These are phyloP conservation scores for Coregonus ussuriensis DNA, from an alignment of 2,797 vertebrate species.

Conservation along the genomic window DNA sequence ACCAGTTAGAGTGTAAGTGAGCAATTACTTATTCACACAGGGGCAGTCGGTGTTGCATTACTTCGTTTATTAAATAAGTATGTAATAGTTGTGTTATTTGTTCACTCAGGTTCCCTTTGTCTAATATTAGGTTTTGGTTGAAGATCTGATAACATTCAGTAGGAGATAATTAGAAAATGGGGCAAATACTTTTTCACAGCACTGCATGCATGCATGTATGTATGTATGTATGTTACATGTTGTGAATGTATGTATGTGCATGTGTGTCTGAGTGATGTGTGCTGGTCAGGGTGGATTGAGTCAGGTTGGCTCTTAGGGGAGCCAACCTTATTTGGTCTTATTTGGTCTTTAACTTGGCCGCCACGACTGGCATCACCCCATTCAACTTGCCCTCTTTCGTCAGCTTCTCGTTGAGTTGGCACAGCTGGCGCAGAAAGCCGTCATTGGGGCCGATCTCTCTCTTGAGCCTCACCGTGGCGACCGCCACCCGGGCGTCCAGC, in stretches of 20 bases:
- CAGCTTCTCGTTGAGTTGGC: constrained; percentile 89
- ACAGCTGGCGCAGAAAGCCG: constrained; percentile 92
- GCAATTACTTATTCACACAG: too few species aligned
- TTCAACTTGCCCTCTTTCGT: constrained; percentile 81
- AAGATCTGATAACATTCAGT: too few species aligned
- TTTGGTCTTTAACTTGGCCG: constrained; percentile 81
- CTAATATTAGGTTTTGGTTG: too few species aligned
- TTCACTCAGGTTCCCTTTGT: too few species aligned
- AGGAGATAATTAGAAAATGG: background rate
- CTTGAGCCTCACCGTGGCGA: constrained; percentile 85
- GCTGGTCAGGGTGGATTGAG: constrained; percentile 59
- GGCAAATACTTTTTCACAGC: too few species aligned
- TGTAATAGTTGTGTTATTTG: too few species aligned
- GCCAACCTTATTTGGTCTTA: constrained; percentile 40
- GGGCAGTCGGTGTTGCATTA: too few species aligned
- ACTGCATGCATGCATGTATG: too few species aligned
- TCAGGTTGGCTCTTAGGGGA: background rate
- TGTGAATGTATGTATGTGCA: constrained; percentile 24
- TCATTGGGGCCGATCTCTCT: constrained; percentile 96
- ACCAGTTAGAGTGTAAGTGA: too few species aligned
- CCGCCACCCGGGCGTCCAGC: constrained; percentile 85
- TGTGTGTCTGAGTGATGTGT: constrained; percentile 27
- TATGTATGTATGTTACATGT: background rate
- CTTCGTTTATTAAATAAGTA: too few species aligned
- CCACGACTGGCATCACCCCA: constrained; percentile 64